A percentile compares a stretch with the other conserved stretches of the same genome.
These are phyloP conservation scores for Intellagama lesueurii DNA, from an alignment of 2,797 vertebrate genomes.

Conservation along the genomic window DNA sequence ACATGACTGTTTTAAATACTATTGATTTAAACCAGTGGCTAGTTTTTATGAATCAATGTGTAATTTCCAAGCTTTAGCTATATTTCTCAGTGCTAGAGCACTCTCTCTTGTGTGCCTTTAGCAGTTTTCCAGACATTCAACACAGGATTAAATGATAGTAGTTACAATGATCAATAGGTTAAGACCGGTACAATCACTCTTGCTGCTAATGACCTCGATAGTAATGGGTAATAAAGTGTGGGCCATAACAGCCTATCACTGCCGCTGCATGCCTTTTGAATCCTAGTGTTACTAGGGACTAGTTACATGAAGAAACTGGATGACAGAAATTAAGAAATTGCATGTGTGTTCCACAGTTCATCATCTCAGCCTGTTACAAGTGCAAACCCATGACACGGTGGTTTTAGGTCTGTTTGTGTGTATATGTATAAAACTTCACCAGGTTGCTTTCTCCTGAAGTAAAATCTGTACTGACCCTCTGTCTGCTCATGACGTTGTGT, in stretches of 20 bases:
- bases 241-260: conserved; percentile 91
- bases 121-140: conserved; percentile 94
- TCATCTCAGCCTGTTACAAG: conserved; percentile 44
- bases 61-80: conserved; percentile 82
- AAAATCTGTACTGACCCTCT: conserved; percentile 1
- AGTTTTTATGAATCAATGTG: conserved; percentile 87
- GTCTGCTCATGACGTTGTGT: background rate
- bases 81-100: conserved; percentile 83
- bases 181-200: conserved; percentile 98
- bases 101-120: conserved; percentile 85
- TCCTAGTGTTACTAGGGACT: conserved; percentile 82
- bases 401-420: conserved; percentile 54
- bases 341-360: conserved; percentile 73
- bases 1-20: conserved; percentile 88
- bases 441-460: conserved; percentile 36
- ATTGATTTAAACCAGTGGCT: conserved; percentile 86
- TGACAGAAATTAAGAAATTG: conserved; percentile 74
- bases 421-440: conserved; percentile 49
- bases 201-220: conserved; percentile 98
- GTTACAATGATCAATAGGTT: conserved; percentile 99
- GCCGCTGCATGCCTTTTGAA: conserved; percentile 84
- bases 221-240: conserved; percentile 99
- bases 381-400: background rate
- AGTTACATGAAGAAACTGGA: conserved; percentile 77
- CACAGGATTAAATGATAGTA: conserved; percentile 99